Evolutionary conservation across 1,140 invertebrate genomes (phyloP).

Genomic region (Notospermus geniculatus): DNA sequence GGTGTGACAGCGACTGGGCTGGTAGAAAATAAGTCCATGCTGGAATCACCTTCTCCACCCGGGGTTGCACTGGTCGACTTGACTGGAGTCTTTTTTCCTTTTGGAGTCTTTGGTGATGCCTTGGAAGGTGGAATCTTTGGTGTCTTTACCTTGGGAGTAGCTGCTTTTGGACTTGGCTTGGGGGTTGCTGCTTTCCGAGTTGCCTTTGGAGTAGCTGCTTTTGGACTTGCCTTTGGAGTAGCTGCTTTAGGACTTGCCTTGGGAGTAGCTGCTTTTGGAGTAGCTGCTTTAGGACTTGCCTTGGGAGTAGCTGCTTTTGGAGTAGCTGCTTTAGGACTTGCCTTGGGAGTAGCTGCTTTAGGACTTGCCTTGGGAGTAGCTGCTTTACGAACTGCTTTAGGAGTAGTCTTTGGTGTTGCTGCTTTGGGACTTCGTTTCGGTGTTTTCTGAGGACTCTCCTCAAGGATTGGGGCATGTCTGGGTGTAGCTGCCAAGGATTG

Average conservation of each 20-base stretch:
- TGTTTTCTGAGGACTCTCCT: conserved; percentile 14
- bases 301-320: conserved; percentile 1
- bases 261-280: conserved; percentile 1
- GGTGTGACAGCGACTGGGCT: neutral
- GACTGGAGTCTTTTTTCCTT: conserved; percentile 17
- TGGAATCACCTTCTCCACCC: neutral
- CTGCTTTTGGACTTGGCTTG: conserved; percentile 10
- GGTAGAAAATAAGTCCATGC: too few species aligned
- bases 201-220: conserved; percentile 9
- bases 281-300: neutral
- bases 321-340: conserved; percentile 11
- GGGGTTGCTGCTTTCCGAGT: too few species aligned
- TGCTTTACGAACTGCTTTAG: too few species aligned
- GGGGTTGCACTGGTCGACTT: conserved; percentile 9
- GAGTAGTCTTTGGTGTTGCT: conserved; percentile 4
- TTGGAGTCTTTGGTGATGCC: conserved; percentile 15
- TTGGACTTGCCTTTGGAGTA: conserved; percentile 3
- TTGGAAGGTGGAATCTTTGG: conserved; percentile 15
- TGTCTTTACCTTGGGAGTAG: conserved; percentile 14
- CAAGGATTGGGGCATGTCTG: conserved; percentile 1
- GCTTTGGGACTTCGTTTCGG: conserved; percentile 9
- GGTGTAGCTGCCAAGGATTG: neutral
- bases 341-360: neutral
- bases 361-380: conserved; percentile 11
- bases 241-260: conserved; percentile 10